Evolutionary conservation across 2,797 vertebrate genomes (phyloP).

Genomic region (Rhadinocentrus ornatus): DNA sequence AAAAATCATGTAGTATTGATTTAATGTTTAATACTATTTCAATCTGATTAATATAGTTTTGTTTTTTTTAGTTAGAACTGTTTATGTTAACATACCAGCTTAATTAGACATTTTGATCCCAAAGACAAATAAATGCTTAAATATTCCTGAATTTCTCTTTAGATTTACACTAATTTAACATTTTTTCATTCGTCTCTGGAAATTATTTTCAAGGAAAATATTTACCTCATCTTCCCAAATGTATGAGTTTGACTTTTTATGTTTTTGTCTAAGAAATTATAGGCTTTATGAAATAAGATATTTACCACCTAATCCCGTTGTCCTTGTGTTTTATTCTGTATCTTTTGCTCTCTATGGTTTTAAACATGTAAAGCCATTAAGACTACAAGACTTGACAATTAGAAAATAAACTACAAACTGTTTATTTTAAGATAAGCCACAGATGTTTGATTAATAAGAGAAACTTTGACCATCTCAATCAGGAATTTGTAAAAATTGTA

Average conservation of each 20-base stretch:
- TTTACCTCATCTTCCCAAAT: background rate
- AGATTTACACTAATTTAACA: background rate
- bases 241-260: background rate
- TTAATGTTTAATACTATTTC: background rate
- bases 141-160: background rate
- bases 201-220: background rate
- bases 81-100: background rate
- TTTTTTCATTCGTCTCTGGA: background rate
- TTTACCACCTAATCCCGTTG: background rate
- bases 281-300: background rate
- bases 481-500: background rate
- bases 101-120: background rate
- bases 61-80: background rate
- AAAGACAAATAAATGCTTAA: background rate
- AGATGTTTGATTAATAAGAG: background rate
- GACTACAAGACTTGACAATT: background rate
- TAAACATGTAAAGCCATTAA: background rate
- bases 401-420: background rate
- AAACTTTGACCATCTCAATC: background rate
- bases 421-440: background rate
- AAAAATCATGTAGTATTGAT: too few species aligned
- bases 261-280: background rate
- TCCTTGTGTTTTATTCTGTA: background rate
- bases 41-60: background rate
- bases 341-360: background rate